Percentiles rank a stretch among this genome's conserved stretches.
These are phyloP conservation scores for Anoplius nigerrimus DNA, from an alignment of 2,888 invertebrate genomes.

Conservation along the genomic window DNA sequence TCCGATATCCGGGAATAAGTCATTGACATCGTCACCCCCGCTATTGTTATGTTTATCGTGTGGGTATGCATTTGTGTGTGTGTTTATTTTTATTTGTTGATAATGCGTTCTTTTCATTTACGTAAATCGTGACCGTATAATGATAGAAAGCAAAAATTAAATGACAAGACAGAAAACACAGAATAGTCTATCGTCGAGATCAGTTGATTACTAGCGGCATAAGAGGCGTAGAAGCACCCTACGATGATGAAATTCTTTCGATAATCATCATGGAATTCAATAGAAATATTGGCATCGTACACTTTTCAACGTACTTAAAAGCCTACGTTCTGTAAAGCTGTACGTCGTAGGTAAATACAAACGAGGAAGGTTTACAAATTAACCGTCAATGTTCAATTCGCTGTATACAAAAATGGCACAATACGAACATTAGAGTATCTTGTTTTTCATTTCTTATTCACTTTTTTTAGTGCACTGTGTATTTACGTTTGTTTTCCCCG, in stretches of 20 bases:
- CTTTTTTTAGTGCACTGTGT: slow-evolving; percentile 10
- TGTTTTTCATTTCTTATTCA: background rate
- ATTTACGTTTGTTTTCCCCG: background rate
- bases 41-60: slow-evolving; percentile 19
- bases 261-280: slow-evolving; percentile 26
- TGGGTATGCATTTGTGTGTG: background rate
- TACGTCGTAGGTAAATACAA: background rate
- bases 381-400: background rate
- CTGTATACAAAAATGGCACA: slow-evolving; percentile 39
- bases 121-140: slow-evolving; percentile 22
- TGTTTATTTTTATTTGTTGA: slow-evolving; percentile 3
- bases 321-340: background rate
- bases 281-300: background rate
- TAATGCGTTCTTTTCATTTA: background rate
- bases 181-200: slow-evolving; percentile 61
- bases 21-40: slow-evolving; percentile 41
- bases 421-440: slow-evolving; percentile 19
- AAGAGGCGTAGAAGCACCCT: background rate
- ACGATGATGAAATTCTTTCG: background rate
- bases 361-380: slow-evolving; percentile 13
- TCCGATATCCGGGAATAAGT: slow-evolving; percentile 31
- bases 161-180: slow-evolving; percentile 22
- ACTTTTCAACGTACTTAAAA: background rate
- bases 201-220: slow-evolving; percentile 34
- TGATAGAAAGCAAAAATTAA: slow-evolving; percentile 21